Evolutionary conservation across 2,113 vertebrate species (phyloP).

Genomic region (Phoxinus phoxinus): DNA sequence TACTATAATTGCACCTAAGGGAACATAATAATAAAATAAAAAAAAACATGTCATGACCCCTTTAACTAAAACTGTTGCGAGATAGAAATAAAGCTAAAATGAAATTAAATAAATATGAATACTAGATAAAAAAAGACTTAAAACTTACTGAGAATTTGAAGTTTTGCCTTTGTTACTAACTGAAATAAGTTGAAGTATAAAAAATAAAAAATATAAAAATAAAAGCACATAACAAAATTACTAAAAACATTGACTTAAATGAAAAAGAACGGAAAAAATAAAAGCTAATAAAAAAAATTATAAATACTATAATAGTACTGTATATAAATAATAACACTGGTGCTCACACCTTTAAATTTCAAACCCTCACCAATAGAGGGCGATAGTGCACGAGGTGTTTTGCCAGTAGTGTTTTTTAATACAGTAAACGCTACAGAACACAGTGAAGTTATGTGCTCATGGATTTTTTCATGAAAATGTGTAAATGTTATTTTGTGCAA

Average conservation of each 20-base stretch:
- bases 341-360: neutral
- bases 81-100: neutral
- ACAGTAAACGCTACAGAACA: neutral
- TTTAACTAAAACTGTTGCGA: neutral
- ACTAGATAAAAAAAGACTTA: neutral
- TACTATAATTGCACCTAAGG: no score
- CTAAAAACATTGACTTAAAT: neutral
- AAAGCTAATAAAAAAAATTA: neutral
- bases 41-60: no score
- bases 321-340: neutral
- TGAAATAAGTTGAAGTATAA: neutral
- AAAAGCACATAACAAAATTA: neutral
- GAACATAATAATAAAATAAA: no score
- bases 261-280: neutral
- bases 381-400: slow-evolving; percentile 48
- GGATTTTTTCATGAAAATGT: neutral
- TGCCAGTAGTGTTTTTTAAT: neutral
- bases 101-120: neutral
- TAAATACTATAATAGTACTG: neutral
- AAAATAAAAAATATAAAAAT: neutral
- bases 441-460: neutral
- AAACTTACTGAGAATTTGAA: no score
- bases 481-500: neutral
- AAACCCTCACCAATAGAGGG: slow-evolving; percentile 54
- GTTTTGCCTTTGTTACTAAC: no score